Evolutionary conservation across 2,888 invertebrate genomes (phyloP).

Genomic region (Scaeva pyrastri): DNA sequence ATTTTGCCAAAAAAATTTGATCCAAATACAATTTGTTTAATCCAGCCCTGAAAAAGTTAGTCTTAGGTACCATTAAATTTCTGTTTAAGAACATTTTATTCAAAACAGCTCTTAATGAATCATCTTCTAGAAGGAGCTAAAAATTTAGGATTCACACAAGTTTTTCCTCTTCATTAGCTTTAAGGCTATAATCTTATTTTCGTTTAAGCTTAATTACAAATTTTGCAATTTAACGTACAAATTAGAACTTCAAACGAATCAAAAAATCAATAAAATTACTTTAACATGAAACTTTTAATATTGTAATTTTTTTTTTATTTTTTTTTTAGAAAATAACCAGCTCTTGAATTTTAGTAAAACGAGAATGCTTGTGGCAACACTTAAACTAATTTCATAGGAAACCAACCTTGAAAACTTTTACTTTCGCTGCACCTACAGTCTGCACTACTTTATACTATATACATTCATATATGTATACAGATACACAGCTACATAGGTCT

Average conservation of each 20-base stretch:
- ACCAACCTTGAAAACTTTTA: constrained; percentile 33
- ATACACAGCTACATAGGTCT: no score
- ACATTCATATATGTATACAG: no score
- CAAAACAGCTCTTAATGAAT: no score
- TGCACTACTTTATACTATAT: background rate
- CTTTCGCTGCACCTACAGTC: constrained; percentile 8
- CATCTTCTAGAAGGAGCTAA: no score
- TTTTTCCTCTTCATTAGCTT: background rate
- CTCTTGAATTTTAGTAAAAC: background rate
- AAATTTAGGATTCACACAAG: no score
- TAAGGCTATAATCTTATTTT: background rate
- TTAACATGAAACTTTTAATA: background rate
- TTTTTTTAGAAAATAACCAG: background rate
- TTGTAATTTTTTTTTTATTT: background rate
- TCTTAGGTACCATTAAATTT: no score
- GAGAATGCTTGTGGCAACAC: constrained; percentile 1
- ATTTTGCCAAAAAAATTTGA: no score
- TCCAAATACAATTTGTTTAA: no score
- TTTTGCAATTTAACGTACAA: background rate
- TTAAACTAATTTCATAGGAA: constrained; percentile 24
- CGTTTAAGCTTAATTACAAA: background rate
- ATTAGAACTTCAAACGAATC: background rate
- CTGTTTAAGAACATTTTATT: no score
- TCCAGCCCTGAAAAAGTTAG: no score
- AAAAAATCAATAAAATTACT: background rate